These are phyloP conservation scores for Rhinogobius similis DNA, from an alignment of 2,113 vertebrate genomes.

Conservation along the genomic window DNA sequence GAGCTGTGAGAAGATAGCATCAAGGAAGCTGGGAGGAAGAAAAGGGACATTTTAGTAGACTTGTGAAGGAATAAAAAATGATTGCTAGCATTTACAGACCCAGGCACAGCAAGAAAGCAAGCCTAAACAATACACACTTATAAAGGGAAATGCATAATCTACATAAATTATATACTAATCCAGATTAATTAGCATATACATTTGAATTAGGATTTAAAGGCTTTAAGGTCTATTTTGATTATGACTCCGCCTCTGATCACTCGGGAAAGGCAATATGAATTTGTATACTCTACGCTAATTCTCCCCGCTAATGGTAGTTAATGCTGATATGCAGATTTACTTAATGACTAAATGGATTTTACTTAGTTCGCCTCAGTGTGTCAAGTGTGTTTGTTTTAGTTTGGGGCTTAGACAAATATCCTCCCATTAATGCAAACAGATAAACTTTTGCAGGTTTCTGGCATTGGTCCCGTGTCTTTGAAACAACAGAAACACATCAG, in stretches of 20 bases:
- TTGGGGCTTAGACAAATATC: slow-evolving; percentile 64
- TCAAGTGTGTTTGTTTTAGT: slow-evolving; percentile 73
- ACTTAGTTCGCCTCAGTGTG: slow-evolving; percentile 60
- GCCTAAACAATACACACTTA: slow-evolving; percentile 55
- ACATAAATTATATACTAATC: slow-evolving; percentile 78
- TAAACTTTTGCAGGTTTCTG: slow-evolving; percentile 60
- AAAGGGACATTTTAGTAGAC: slow-evolving; percentile 30
- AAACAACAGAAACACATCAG: slow-evolving; percentile 54
- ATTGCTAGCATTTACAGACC: slow-evolving; percentile 26
- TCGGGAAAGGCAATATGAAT: slow-evolving; percentile 62
- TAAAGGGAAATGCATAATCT: slow-evolving; percentile 59
- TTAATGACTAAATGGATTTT: slow-evolving; percentile 76
- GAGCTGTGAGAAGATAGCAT: slow-evolving; percentile 42
- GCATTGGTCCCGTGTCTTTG: slow-evolving; percentile 46
- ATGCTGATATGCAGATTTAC: slow-evolving; percentile 79
- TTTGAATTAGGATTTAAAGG: slow-evolving; percentile 78
- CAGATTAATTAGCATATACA: slow-evolving; percentile 80
- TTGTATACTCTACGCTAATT: slow-evolving; percentile 69
- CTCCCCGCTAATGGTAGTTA: slow-evolving; percentile 75
- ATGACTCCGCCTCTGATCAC: slow-evolving; percentile 68
- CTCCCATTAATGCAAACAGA: slow-evolving; percentile 58
- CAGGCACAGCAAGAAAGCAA: not conserved
- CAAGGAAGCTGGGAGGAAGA: slow-evolving; percentile 28
- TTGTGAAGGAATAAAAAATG: slow-evolving; percentile 19
- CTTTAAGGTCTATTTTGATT: slow-evolving; percentile 77